phyloP scores from a whole-genome alignment of 1,140 invertebrate species.

The Sipha flava region DNA sequence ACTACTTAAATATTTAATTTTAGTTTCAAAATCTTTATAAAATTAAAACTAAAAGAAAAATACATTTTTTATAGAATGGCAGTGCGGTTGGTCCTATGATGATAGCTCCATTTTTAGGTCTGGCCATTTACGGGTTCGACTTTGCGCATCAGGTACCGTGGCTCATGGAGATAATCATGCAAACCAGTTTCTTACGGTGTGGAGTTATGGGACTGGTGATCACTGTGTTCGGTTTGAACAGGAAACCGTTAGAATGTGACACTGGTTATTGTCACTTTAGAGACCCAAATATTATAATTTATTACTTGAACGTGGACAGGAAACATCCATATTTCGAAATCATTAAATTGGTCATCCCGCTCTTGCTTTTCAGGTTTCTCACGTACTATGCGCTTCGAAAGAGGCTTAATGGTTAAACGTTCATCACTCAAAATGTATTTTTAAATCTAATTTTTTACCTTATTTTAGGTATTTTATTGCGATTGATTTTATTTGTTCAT shows the following conservation, averaged over 20 bases:
- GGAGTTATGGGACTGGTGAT: slow-evolving; percentile 53
- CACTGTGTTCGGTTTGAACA: slow-evolving; percentile 52
- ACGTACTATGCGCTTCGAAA: slow-evolving; percentile 37
- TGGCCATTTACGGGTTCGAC: slow-evolving; percentile 58
- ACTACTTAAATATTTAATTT: too few relatives aligned
- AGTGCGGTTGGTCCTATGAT: slow-evolving; percentile 53
- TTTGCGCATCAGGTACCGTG: slow-evolving; percentile 53
- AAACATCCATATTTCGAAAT: slow-evolving; percentile 35
- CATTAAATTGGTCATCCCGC: slow-evolving; percentile 34
- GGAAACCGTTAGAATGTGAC: slow-evolving; percentile 49
- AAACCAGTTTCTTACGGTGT: slow-evolving; percentile 53
- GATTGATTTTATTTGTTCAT: not conserved
- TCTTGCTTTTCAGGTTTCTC: slow-evolving; percentile 34
- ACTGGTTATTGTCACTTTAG: slow-evolving; percentile 40
- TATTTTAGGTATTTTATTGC: not conserved
- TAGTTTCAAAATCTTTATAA: too few relatives aligned
- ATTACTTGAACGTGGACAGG: slow-evolving; percentile 38
- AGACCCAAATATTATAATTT: slow-evolving; percentile 38
- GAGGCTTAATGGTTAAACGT: slow-evolving; percentile 28
- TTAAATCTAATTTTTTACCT: not conserved
- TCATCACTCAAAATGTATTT: too few relatives aligned
- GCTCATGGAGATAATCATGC: slow-evolving; percentile 52
- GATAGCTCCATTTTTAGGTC: slow-evolving; percentile 54
- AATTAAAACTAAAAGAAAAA: too few relatives aligned
- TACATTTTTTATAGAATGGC: slow-evolving; percentile 49